Conservation (phyloP, 2,888 invertebrate species). For the Sarcophaga variegata region DNA sequence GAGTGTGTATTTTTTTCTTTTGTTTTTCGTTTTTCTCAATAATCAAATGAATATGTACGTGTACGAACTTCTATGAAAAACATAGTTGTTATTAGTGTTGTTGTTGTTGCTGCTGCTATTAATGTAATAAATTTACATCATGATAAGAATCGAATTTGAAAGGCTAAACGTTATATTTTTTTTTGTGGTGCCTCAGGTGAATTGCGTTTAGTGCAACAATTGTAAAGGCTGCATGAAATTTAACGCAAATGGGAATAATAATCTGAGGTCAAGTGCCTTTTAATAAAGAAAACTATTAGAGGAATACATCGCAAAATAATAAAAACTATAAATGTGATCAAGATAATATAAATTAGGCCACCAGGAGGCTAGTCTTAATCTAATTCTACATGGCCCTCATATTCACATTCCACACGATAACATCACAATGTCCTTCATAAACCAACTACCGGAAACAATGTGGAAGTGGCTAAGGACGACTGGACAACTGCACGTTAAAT, state of each 20-base stretch:
- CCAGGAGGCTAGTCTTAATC: too few relatives aligned
- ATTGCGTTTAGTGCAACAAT: not conserved
- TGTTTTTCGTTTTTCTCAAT: constrained; percentile 24
- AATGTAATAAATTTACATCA: not conserved
- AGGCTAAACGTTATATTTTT: not conserved
- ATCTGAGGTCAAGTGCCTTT: not conserved
- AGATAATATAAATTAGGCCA: not conserved
- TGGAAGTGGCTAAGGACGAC: too few relatives aligned
- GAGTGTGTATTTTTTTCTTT: constrained; percentile 17
- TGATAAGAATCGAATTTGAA: not conserved
- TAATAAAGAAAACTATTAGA: not conserved
- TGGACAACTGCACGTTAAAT: too few relatives aligned
- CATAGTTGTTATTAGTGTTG: not conserved
- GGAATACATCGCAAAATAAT: not conserved
- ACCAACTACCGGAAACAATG: too few relatives aligned
- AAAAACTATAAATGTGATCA: not conserved
- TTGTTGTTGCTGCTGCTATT: not conserved
- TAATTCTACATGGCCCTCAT: too few relatives aligned
- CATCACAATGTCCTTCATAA: too few relatives aligned
- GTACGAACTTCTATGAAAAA: constrained; percentile 46
- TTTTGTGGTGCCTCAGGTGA: not conserved
- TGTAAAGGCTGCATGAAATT: not conserved
- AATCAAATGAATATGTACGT: constrained; percentile 26
- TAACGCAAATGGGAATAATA: not conserved
- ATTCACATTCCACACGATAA: too few relatives aligned